Evolutionary conservation across 2,888 invertebrate genomes (phyloP).

Genomic region (Caenorhabditis becei): DNA sequence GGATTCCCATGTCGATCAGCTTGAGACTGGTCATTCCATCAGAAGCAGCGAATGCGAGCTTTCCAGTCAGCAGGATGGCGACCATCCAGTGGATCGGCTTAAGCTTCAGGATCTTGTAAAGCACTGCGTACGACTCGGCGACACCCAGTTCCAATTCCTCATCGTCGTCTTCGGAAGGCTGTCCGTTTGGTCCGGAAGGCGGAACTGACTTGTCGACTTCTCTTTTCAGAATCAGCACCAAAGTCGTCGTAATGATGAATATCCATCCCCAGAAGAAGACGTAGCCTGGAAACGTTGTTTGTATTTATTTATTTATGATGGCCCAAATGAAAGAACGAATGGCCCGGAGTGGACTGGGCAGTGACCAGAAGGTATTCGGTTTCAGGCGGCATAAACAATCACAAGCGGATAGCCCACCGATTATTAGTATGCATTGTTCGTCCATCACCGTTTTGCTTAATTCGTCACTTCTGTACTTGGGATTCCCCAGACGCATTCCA

Average conservation of each 20-base stretch:
- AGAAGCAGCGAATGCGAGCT: constrained; percentile 96
- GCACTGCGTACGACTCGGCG: constrained; percentile 89
- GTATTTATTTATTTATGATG: constrained; percentile 1
- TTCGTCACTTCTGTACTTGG: constrained; percentile 50
- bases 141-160: constrained; percentile 83
- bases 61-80: constrained; percentile 90
- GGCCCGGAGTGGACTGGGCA: not conserved
- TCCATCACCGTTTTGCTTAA: not conserved
- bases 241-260: constrained; percentile 92
- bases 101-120: constrained; percentile 90
- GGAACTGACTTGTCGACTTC: constrained; percentile 85
- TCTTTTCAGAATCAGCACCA: constrained; percentile 91
- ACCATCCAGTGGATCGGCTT: constrained; percentile 89
- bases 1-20: constrained; percentile 95
- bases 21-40: constrained; percentile 96
- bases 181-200: constrained; percentile 4
- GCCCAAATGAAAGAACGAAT: not conserved
- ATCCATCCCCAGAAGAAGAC: constrained; percentile 95
- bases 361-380: constrained; percentile 40
- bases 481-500: constrained; percentile 30
- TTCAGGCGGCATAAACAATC: constrained; percentile 53
- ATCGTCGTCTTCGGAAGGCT: constrained; percentile 82
- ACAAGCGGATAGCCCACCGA: not conserved
- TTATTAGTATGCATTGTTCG: constrained; percentile 28
- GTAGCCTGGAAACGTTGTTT: constrained; percentile 86